Percentiles rank a stretch among this genome's conserved stretches.
Evolutionary conservation across 1,140 invertebrate genomes (phyloP).

Genomic region (Aphaenogaster rudis): DNA sequence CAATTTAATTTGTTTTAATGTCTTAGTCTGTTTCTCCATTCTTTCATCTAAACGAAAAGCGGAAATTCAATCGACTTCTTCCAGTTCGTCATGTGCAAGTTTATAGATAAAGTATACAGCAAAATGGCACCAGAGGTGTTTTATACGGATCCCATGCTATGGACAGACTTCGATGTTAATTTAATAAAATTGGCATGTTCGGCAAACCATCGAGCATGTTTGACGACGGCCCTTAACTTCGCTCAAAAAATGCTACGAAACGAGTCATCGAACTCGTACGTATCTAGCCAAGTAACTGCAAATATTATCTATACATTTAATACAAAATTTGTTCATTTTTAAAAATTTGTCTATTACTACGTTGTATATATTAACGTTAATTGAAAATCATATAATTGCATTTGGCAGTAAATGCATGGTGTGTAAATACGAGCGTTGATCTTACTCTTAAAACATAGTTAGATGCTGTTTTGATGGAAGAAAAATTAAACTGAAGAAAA

Average conservation of each 20-base stretch:
- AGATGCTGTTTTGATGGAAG: background rate
- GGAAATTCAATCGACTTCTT: constrained; percentile 4
- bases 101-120: constrained; percentile 36
- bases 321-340: background rate
- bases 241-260: background rate
- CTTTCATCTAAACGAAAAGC: background rate
- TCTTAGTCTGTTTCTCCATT: background rate
- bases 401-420: background rate
- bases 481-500: constrained; percentile 5
- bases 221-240: background rate
- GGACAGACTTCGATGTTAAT: constrained; percentile 41
- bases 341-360: background rate
- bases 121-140: background rate
- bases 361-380: background rate
- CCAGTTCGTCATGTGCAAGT: constrained; percentile 50
- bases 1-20: background rate
- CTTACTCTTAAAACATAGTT: background rate
- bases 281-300: constrained; percentile 75
- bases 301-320: background rate
- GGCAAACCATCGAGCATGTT: constrained; percentile 35
- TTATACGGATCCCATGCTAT: background rate
- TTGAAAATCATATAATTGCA: background rate
- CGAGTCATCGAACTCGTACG: constrained; percentile 36
- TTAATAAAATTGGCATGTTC: constrained; percentile 58
- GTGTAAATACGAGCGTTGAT: background rate